phyloP scores from a whole-genome alignment of 1,140 invertebrate species.

The Mizuhopecten yessoensis region DNA sequence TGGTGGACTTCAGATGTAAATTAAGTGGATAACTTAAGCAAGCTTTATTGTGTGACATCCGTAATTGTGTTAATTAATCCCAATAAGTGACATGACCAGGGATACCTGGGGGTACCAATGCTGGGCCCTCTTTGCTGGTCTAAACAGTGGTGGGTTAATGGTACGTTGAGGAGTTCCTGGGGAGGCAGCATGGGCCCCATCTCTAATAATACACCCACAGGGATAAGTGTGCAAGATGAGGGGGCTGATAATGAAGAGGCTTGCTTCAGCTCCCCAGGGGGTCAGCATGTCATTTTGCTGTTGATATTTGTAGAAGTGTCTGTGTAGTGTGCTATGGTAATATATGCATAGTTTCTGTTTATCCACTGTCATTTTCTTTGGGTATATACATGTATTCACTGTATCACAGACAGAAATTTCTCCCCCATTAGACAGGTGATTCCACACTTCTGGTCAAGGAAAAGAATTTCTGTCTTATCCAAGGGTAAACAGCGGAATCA shows the following conservation, averaged over 20 bases:
- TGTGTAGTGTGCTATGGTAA: no score
- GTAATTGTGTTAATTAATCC: not conserved
- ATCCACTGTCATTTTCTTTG: no score
- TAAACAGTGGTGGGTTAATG: not conserved
- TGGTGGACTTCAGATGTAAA: no score
- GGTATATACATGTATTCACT: no score
- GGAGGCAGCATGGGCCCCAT: not conserved
- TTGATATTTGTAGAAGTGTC: no score
- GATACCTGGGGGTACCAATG: not conserved
- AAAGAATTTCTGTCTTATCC: no score
- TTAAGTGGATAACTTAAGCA: no score
- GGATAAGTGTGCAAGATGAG: slow-evolving; percentile 13
- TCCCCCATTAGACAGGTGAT: no score
- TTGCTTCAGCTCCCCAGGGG: not conserved
- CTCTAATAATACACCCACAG: slow-evolving; percentile 5
- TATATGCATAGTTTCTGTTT: no score
- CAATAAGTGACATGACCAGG: not conserved
- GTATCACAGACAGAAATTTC: no score
- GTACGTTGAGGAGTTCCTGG: not conserved
- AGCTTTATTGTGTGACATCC: not conserved
- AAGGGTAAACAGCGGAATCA: no score
- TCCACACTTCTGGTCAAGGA: no score
- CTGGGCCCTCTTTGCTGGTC: not conserved
- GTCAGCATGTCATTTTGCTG: slow-evolving; percentile 15
- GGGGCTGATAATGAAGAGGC: not conserved